phyloP scores from a whole-genome alignment of 37 sponge, comb jelly and placozoan genomes.

The Eunapius fragilis region DNA sequence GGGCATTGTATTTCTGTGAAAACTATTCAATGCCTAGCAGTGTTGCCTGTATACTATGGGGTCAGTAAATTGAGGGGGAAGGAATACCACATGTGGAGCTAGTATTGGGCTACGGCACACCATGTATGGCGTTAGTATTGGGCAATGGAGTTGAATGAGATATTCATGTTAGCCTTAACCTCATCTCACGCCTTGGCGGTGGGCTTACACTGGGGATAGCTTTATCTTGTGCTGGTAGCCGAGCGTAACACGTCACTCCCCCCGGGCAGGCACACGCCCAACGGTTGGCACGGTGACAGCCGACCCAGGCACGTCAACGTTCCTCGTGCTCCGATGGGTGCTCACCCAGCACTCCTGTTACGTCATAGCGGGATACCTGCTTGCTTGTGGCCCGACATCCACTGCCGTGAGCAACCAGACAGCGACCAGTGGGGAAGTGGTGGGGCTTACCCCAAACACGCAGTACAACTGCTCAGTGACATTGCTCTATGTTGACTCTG shows the following conservation, averaged over 20 bases:
- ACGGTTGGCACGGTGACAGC: not conserved
- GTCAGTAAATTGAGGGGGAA: too few relatives aligned
- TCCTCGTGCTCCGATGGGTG: not conserved
- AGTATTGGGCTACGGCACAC: too few relatives aligned
- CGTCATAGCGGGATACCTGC: not conserved
- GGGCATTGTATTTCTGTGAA: too few relatives aligned
- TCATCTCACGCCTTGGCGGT: not conserved
- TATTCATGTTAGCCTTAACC: too few relatives aligned
- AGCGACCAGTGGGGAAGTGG: not conserved
- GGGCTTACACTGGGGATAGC: not conserved
- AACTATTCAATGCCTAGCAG: too few relatives aligned
- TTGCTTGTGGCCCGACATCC: not conserved
- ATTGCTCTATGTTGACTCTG: not conserved
- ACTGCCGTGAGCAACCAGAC: not conserved
- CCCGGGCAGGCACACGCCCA: not conserved
- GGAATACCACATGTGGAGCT: too few relatives aligned
- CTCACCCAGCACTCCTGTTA: not conserved
- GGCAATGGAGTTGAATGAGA: too few relatives aligned
- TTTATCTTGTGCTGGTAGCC: too few relatives aligned
- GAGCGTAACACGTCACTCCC: not conserved
- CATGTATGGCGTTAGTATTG: too few relatives aligned
- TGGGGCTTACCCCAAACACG: constrained; percentile 16
- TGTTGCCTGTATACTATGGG: too few relatives aligned
- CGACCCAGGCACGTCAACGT: not conserved
- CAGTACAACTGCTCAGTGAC: constrained; percentile 25